phyloP scores from a whole-genome alignment of 2,113 vertebrate genomes.

The Isichthys henryi region DNA sequence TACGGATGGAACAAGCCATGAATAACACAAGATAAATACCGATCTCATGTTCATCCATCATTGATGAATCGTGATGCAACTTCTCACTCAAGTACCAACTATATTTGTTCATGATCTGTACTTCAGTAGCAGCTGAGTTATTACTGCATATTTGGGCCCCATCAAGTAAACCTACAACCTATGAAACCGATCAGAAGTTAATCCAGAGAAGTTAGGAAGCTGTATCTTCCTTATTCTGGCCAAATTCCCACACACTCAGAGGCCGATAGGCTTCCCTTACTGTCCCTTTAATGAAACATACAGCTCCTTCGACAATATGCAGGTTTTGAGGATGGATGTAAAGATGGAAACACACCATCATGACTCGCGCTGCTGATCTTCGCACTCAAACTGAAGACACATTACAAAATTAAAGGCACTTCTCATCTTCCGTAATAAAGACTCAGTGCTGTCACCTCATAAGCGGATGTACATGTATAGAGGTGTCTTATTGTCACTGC shows the following conservation, averaged over 20 bases:
- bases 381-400: neutral
- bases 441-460: neutral
- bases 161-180: neutral
- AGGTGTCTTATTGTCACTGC: neutral
- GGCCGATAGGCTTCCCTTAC: neutral
- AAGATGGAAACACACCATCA: accelerated
- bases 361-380: neutral
- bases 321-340: neutral
- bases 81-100: neutral
- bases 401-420: neutral
- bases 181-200: no score
- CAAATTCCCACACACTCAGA: neutral
- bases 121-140: neutral
- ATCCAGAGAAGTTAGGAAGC: neutral
- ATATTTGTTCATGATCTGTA: neutral
- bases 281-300: neutral
- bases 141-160: neutral
- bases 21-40: neutral
- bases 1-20: neutral
- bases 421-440: neutral
- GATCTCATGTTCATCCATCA: neutral
- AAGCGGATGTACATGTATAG: neutral
- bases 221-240: neutral
- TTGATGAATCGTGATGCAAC: neutral
- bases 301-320: neutral